phyloP scores from a whole-genome alignment of 2,797 vertebrate species.

The Psittacula derbiana region DNA sequence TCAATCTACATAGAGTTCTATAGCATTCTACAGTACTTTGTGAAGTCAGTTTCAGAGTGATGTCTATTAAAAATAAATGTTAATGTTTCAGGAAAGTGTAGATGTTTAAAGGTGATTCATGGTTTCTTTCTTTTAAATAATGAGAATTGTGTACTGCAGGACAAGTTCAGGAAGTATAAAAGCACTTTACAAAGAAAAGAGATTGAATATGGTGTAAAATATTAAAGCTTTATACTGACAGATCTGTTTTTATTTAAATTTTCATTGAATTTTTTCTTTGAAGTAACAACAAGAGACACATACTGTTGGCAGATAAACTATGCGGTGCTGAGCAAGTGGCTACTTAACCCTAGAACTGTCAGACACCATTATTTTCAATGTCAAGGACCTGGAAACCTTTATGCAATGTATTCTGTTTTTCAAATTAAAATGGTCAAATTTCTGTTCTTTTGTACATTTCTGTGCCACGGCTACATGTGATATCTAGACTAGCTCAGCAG shows the following conservation, averaged over 20 bases:
- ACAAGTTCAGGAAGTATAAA: slow-evolving; percentile 47
- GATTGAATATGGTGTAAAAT: slow-evolving; percentile 52
- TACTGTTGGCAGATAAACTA: slow-evolving; percentile 55
- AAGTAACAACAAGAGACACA: slow-evolving; percentile 67
- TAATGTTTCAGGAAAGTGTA: slow-evolving; percentile 44
- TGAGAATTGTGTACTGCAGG: slow-evolving; percentile 37
- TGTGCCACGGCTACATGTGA: background rate
- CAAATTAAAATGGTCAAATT: slow-evolving; percentile 57
- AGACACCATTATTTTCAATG: slow-evolving; percentile 61
- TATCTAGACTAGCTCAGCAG: slow-evolving; percentile 27
- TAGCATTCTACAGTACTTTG: background rate
- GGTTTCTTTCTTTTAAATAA: slow-evolving; percentile 49
- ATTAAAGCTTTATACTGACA: slow-evolving; percentile 61
- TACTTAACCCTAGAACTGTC: slow-evolving; percentile 70
- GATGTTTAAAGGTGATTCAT: slow-evolving; percentile 61
- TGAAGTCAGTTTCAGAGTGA: slow-evolving; percentile 30
- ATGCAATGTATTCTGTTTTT: slow-evolving; percentile 40
- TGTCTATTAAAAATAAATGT: slow-evolving; percentile 68
- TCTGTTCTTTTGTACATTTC: slow-evolving; percentile 47
- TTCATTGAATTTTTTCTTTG: slow-evolving; percentile 67
- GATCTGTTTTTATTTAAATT: slow-evolving; percentile 70
- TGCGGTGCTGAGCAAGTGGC: slow-evolving; percentile 53
- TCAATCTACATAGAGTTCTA: background rate
- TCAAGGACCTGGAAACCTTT: slow-evolving; percentile 44
- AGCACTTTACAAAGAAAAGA: slow-evolving; percentile 58